Conservation (phyloP, 1,140 invertebrate genomes). For the Rhagoletis pomonella region DNA sequence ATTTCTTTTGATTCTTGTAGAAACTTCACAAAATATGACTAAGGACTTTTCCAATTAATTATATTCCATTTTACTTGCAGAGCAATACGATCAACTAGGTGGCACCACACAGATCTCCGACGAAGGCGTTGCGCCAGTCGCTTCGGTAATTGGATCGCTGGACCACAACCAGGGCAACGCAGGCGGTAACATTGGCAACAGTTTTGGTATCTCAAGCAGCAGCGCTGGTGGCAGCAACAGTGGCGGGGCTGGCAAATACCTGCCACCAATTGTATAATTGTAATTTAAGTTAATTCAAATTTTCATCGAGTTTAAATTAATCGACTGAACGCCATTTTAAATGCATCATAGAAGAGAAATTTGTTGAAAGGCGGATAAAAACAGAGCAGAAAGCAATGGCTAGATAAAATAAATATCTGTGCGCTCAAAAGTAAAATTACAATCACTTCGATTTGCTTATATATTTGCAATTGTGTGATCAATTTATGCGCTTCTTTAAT, state of each 20-base stretch:
- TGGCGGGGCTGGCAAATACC: slow-evolving; percentile 58
- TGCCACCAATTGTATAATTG: slow-evolving; percentile 63
- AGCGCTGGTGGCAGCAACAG: slow-evolving; percentile 37
- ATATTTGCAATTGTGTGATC: background rate
- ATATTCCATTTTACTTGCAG: slow-evolving; percentile 56
- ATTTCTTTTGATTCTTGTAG: too few species aligned
- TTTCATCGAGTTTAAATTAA: slow-evolving; percentile 39
- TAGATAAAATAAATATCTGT: too few species aligned
- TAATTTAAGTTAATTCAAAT: slow-evolving; percentile 46
- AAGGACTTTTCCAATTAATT: background rate
- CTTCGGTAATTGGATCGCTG: slow-evolving; percentile 69
- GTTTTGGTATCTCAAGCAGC: background rate
- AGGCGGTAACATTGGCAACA: background rate
- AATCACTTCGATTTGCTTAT: background rate
- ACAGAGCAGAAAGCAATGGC: background rate
- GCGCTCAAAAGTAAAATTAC: background rate
- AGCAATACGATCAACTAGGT: slow-evolving; percentile 72
- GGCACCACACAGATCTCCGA: slow-evolving; percentile 71
- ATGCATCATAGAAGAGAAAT: background rate
- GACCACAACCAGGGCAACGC: slow-evolving; percentile 58
- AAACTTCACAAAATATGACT: too few species aligned
- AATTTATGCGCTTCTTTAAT: background rate
- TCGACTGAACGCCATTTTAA: slow-evolving; percentile 58
- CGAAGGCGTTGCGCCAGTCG: slow-evolving; percentile 70
- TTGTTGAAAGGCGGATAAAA: background rate